phyloP scores from a whole-genome alignment of 64 coral and sea anemone species.

The Montipora efflorescens region DNA sequence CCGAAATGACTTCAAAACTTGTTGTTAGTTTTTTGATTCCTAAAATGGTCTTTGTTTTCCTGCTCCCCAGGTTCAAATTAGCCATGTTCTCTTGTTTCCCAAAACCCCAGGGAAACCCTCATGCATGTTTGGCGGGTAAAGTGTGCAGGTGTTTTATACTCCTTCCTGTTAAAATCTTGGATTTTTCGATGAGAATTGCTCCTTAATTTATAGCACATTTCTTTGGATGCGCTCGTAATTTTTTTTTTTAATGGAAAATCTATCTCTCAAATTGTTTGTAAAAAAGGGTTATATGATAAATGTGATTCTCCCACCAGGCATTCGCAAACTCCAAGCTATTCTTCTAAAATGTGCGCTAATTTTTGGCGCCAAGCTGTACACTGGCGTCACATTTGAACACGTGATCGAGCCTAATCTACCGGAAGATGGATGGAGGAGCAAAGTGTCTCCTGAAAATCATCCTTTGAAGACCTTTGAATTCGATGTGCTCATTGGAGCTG shows the following conservation, averaged over 20 bases:
- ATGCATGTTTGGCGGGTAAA: too few species aligned
- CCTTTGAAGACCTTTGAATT: constrained; percentile 78
- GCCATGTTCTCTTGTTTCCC: too few species aligned
- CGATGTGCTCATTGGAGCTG: constrained; percentile 94
- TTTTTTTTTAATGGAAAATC: not conserved
- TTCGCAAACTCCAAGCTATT: constrained; percentile 80
- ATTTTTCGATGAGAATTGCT: too few species aligned
- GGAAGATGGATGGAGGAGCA: constrained; percentile 90
- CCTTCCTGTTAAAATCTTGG: too few species aligned
- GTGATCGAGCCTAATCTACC: constrained; percentile 88
- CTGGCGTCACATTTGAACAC: constrained; percentile 94
- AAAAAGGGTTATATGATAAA: not conserved
- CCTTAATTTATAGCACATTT: too few species aligned
- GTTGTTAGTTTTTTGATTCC: too few species aligned
- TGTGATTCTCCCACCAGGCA: constrained; percentile 59
- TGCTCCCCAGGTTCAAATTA: too few species aligned
- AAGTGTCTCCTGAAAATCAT: constrained; percentile 78
- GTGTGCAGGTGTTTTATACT: too few species aligned
- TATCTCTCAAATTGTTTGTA: not conserved
- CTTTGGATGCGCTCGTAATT: too few species aligned
- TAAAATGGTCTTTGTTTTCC: too few species aligned
- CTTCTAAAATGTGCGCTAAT: constrained; percentile 93
- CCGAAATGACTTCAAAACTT: too few species aligned
- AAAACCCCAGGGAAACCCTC: too few species aligned
- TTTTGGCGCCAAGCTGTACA: constrained; percentile 91